Evolutionary conservation across 2,797 vertebrate species (phyloP), one percentile per base, ranked within the genome.

Genomic region (Poeciliopsis infans): DNA sequence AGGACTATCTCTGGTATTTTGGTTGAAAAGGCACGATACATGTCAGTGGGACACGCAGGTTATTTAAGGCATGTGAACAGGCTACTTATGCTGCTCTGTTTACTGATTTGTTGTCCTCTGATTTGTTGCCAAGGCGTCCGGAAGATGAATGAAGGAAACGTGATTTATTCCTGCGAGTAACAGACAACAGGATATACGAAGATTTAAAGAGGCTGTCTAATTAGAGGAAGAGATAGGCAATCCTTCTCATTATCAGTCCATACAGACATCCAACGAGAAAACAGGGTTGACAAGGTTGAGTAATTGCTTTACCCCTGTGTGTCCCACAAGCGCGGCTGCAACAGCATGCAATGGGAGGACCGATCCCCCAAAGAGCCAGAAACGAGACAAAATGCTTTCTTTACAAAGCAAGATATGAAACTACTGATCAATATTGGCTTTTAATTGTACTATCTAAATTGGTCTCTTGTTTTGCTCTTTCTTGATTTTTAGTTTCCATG

Each of bases 131-230:
- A 86, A 82, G 85, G 83, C 83, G 83, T 82, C 83, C 11, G 70
- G 74, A 85, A 89, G 88, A 92, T 89, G 87, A 92, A 92, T 89
- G 87, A 92, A 91, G 88, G 88, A 92, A 88, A 89, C 82, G 87
- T 85, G 86, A 85, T 87, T 91, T 82, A 77, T 76, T 79, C 83
- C 83, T 77, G 79, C 28, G 69, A 78, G 82, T 85, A 82, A 47
- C 33, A 41, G 72, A 84, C 81, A 46, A 66, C 18, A 12, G 45
- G 72, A 87, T 75, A 79, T 82, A 83, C 72, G 74, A 74, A 75
- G 75, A 87, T 87, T 85, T 89, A 86, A 90, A 83, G 31, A 85
- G 87, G 74, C 51, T 87, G 90, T 91, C 88, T 92, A 92, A 93
- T 93, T 93, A 87, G 80, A 90, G 89, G 64, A 61, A 81, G 88